Evolutionary conservation across 2,113 vertebrate species (phyloP), one percentile per base, ranked within the genome.

Genomic region (Takifugu bimaculatus): DNA sequence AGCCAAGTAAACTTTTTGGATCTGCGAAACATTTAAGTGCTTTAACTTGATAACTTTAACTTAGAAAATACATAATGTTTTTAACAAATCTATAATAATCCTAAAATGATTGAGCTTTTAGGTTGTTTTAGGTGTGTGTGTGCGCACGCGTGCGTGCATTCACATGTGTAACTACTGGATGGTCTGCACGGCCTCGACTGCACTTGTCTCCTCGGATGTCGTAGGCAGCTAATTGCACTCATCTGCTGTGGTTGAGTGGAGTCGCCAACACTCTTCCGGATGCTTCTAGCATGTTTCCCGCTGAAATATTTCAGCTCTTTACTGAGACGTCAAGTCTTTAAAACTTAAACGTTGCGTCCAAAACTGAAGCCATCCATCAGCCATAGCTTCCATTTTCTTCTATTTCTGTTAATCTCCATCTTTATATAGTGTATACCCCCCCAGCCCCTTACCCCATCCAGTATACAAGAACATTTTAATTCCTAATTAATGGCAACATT

Each of bases 141-240:
- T 27, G 65, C 15, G 53, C 6, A 32, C 0, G 53, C 14, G 50
- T 26, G 47, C 25, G 56, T 27, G 10, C 29, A 53, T 20, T 26
- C 3, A 4, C 50, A 27, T 20, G 57, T 74, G 62, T 71, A 77
- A 57, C 25, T 87, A 75, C 74, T 79, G 72, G 75, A 65, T 50
- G 60, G 49, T 66, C 77, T 78, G 73, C 55, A 79, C 71, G 68
- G 71, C 70, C 63, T 70, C 60, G 75, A 66, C 26, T 49, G 76
- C 86, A 83, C 81, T 67, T 79, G 49, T 26, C 47, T 64, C 57
- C 61, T 77, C 9, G 39, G n/a, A 42, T 80, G 58, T 71, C 26
- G 32, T n/a, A 26, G 12, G 27, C 13, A 49, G 54, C 74, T 68
- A 42, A 68, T 74, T 88, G 87, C 85, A 89, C 89, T 90, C 29